Conservation (phyloP, 2,888 invertebrate species). For the Amblyjoppa proteus region DNA sequence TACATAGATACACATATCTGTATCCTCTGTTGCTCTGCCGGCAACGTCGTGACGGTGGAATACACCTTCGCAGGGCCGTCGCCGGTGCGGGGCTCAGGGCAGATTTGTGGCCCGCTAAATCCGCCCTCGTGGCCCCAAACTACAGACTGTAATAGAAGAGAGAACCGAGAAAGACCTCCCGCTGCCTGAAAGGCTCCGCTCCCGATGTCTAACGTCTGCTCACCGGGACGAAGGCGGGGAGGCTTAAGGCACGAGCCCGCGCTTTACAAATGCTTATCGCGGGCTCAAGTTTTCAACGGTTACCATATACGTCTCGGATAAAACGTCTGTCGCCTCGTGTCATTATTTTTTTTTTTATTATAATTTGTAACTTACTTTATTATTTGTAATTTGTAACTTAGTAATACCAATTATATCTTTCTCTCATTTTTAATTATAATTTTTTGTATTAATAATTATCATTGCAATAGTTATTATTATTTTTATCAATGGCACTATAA, state of each 20-base stretch:
- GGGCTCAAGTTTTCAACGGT: constrained; percentile 34
- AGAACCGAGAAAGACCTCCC: constrained; percentile 33
- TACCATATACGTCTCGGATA: background rate
- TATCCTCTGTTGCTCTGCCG: constrained; percentile 30
- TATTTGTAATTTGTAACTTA: too few relatives aligned
- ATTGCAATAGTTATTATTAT: too few relatives aligned
- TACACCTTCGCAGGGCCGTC: constrained; percentile 36
- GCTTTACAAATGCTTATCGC: constrained; percentile 56
- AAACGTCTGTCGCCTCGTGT: background rate
- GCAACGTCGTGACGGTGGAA: constrained; percentile 29
- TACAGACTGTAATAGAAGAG: constrained; percentile 23
- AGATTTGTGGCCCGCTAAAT: constrained; percentile 82
- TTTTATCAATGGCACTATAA: background rate
- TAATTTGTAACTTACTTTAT: background rate
- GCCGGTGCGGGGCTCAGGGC: constrained; percentile 73
- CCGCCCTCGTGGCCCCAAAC: constrained; percentile 67
- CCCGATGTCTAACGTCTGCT: constrained; percentile 46
- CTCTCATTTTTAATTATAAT: background rate
- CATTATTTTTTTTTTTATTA: background rate
- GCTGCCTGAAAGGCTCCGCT: constrained; percentile 35
- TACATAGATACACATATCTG: constrained; percentile 1
- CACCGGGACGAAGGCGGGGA: background rate
- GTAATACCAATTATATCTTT: too few relatives aligned
- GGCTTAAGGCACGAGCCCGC: constrained; percentile 47
- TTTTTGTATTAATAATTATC: background rate